phyloP scores from a whole-genome alignment of 1,140 invertebrate species.

The Eupeodes corollae region DNA sequence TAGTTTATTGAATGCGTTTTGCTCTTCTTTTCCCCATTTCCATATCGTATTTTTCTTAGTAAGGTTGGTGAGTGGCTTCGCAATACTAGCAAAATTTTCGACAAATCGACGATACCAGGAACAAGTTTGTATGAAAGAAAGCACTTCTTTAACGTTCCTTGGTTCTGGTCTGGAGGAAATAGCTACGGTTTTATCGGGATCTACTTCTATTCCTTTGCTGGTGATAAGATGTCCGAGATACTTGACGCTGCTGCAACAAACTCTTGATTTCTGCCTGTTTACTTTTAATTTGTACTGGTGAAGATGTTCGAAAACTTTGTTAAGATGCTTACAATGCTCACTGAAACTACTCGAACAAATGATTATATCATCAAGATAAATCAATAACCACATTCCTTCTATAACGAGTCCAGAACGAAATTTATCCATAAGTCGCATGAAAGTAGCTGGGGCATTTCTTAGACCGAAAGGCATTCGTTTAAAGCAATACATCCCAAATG shows the following conservation, averaged over 20 bases:
- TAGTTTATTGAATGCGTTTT: slow-evolving; percentile 13
- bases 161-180: not conserved
- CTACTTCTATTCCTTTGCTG: not conserved
- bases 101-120: slow-evolving; percentile 37
- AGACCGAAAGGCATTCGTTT: slow-evolving; percentile 7
- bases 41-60: slow-evolving; percentile 24
- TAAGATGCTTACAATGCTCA: slow-evolving; percentile 8
- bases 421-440: slow-evolving; percentile 2
- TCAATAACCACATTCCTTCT: slow-evolving; percentile 13
- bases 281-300: not conserved
- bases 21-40: slow-evolving; percentile 13
- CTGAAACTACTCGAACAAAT: slow-evolving; percentile 13
- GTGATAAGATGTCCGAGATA: slow-evolving; percentile 4
- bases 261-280: slow-evolving; percentile 2
- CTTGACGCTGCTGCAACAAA: not conserved
- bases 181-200: slow-evolving; percentile 1
- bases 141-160: slow-evolving; percentile 14
- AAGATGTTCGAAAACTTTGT: slow-evolving; percentile 8
- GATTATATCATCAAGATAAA: slow-evolving; percentile 35
- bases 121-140: slow-evolving; percentile 23
- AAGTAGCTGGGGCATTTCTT: slow-evolving; percentile 5
- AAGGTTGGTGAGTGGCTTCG: slow-evolving; percentile 29
- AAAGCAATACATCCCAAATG: slow-evolving; percentile 4
- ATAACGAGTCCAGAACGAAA: not conserved
- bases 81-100: slow-evolving; percentile 23